Evolutionary conservation across 2,888 invertebrate species (phyloP), one percentile per base, ranked within the genome.

Genomic region (Epinotia nisella): DNA sequence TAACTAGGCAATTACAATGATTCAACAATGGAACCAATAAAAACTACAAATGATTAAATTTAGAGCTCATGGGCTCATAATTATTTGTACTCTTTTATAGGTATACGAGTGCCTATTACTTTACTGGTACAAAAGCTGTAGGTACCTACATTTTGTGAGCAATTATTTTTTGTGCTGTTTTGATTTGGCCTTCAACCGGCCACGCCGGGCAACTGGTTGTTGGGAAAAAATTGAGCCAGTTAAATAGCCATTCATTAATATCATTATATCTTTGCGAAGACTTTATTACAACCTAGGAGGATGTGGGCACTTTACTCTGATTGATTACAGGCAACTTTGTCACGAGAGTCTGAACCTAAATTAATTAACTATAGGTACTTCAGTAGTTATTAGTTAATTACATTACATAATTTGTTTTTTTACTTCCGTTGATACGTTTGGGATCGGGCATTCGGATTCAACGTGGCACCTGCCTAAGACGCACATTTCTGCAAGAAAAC

Each of bases 161-260:
- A 29, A 59, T 53, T 41, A 59, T 59, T 69, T 68, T 72, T 72
- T 72, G 71, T 55, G 62, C 72, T 24, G 19, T 68, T 72, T 69
- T 53, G 58, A 45, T 73, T 69, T 59, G 69, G 64, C 73, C 73
- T 73, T 69, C 73, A 73, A 73, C 62, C 41, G 41, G 35, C 72
- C 68, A 24, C 56, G 56, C 49, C 69, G 64, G 58, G 15, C 39
- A 73, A 59, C 51, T 58, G 64, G 19, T 41, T 58, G 55, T 64
- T 56, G 19, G 56, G 45, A 64, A 70, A 70, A 69, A 70, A 41
- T 24, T 24, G 53, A 53, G 69, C 21, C 53, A 21, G 60, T 53
- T 61, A 21, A 60, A 60, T 19, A 41, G 41, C 60, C 19, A 60
- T 19, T 59, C 59, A 59, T 41, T 60, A 41, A 41, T 41, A 60